These are phyloP conservation scores for Empis livida DNA, from an alignment of 2,888 invertebrate genomes.

Conservation along the genomic window DNA sequence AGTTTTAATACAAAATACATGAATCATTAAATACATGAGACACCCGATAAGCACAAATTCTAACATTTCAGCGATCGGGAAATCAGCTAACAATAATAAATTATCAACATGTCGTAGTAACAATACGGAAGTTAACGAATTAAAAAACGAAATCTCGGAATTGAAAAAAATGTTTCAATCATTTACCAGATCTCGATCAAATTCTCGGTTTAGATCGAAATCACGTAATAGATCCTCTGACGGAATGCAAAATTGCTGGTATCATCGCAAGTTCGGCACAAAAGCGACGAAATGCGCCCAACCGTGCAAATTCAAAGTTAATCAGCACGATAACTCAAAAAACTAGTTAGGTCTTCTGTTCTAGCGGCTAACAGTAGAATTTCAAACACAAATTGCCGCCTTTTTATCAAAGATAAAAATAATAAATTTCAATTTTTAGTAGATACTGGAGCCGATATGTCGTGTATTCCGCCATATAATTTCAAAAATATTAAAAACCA, in stretches of 20 bases:
- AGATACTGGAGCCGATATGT: constrained; percentile 2
- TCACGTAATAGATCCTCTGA: neutral
- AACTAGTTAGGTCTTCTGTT: constrained; percentile 3
- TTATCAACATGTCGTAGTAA: too few relatives aligned
- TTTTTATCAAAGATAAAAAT: constrained; percentile 3
- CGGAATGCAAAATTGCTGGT: neutral
- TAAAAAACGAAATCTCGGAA: too few relatives aligned
- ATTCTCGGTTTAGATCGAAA: too few relatives aligned
- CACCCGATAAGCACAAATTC: too few relatives aligned
- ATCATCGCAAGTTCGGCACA: neutral
- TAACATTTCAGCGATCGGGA: too few relatives aligned
- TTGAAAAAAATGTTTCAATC: too few relatives aligned
- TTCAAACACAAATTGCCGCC: neutral
- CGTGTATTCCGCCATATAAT: neutral
- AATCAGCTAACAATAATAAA: too few relatives aligned
- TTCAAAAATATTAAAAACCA: too few relatives aligned
- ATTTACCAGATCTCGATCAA: too few relatives aligned
- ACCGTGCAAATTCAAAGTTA: neutral
- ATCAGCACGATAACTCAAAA: neutral
- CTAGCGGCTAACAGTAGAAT: constrained; percentile 5
- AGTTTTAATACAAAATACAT: too few relatives aligned
- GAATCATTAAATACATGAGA: too few relatives aligned
- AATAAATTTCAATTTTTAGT: constrained; percentile 1
- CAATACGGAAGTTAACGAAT: too few relatives aligned
- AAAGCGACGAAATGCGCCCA: neutral